phyloP scores from a whole-genome alignment of 2,888 invertebrate genomes.

The Nephrocerus scutellatus region DNA sequence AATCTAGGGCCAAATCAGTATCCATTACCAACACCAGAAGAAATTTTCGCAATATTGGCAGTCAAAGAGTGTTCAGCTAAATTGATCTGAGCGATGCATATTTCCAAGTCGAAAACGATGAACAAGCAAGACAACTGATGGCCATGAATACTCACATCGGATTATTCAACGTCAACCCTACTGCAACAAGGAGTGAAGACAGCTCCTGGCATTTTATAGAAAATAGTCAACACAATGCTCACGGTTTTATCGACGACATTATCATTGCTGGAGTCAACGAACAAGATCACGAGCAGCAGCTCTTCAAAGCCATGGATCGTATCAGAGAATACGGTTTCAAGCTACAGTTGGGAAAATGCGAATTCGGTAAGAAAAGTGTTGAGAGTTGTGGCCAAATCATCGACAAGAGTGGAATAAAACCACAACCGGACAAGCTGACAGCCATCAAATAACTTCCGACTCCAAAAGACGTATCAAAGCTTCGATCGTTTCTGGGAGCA shows the following conservation, averaged over 20 bases:
- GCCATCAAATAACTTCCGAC: conserved; percentile 2
- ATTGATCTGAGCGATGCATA: conserved; percentile 15
- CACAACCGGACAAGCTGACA: neutral
- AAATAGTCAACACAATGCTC: conserved; percentile 15
- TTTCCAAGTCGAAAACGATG: conserved; percentile 12
- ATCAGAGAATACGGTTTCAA: conserved; percentile 2
- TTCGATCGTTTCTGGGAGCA: conserved; percentile 4
- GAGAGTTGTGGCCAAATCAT: conserved; percentile 9
- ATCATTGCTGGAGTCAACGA: conserved; percentile 3
- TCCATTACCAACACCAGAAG: conserved; percentile 12
- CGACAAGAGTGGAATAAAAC: neutral
- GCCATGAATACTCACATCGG: neutral
- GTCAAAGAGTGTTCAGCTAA: neutral
- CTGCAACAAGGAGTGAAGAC: conserved; percentile 12
- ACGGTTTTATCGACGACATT: conserved; percentile 16
- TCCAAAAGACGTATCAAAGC: conserved; percentile 1
- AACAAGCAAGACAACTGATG: conserved; percentile 5
- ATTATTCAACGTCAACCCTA: neutral
- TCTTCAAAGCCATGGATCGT: conserved; percentile 1
- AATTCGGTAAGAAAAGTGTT: neutral
- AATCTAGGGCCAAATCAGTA: conserved; percentile 11
- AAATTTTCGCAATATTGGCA: conserved; percentile 9
- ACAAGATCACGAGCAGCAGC: conserved; percentile 1
- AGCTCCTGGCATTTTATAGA: conserved; percentile 13
- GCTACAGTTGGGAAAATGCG: conserved; percentile 5